Conservation (phyloP, 2,888 invertebrate genomes). For the Athrips mouffetella region DNA sequence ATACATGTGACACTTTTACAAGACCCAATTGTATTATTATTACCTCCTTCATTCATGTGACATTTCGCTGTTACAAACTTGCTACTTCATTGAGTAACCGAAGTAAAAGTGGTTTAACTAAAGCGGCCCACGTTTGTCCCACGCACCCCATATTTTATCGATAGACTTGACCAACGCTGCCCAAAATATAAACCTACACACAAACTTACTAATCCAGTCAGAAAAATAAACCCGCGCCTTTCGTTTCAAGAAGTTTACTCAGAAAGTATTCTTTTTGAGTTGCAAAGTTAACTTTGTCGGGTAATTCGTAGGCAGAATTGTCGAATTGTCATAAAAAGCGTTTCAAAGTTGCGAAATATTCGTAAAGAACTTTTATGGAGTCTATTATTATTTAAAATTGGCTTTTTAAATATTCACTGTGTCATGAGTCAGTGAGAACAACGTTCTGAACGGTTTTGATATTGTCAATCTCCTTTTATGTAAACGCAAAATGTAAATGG, state of each 20-base stretch:
- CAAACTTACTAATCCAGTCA: background rate
- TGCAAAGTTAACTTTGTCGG: conserved; percentile 1
- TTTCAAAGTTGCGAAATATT: conserved; percentile 26
- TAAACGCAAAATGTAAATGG: too few species aligned
- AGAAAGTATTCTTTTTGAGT: background rate
- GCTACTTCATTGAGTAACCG: conserved; percentile 29
- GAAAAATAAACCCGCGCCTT: conserved; percentile 1
- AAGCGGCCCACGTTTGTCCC: conserved; percentile 42
- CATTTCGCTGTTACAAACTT: background rate
- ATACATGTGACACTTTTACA: too few species aligned
- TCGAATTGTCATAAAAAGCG: conserved; percentile 25
- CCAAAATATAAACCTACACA: conserved; percentile 62
- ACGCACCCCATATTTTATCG: conserved; percentile 39
- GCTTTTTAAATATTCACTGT: conserved; percentile 7
- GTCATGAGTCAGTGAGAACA: conserved; percentile 14
- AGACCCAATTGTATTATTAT: too few species aligned
- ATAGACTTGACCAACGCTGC: conserved; percentile 58
- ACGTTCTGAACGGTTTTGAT: conserved; percentile 3
- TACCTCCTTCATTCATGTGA: conserved; percentile 6
- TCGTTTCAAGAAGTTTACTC: background rate
- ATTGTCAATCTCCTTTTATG: conserved; percentile 15
- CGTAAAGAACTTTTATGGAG: conserved; percentile 23
- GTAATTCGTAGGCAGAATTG: conserved; percentile 13
- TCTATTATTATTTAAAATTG: conserved; percentile 29
- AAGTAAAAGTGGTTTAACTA: conserved; percentile 37